These are phyloP conservation scores for Paraplagusia blochii DNA, from an alignment of 2,113 vertebrate species.

Conservation along the genomic window DNA sequence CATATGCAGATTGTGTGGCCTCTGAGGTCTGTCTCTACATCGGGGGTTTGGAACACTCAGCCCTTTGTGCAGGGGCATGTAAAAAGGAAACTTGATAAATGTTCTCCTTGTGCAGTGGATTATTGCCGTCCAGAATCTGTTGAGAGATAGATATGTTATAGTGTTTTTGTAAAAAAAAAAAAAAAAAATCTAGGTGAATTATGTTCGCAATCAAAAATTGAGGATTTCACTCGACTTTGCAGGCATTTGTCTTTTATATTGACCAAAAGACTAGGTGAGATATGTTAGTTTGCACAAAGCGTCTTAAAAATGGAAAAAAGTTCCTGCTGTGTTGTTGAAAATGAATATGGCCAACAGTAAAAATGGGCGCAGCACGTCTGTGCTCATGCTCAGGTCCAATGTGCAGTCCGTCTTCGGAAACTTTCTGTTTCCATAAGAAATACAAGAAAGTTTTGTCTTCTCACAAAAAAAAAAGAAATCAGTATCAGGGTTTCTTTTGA, in stretches of 20 bases:
- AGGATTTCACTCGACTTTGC: conserved; percentile 9
- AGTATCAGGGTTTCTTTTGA: conserved; percentile 33
- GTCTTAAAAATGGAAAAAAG: conserved; percentile 4
- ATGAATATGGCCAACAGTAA: not conserved
- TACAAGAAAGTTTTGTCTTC: conserved; percentile 29
- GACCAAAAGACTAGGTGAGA: conserved; percentile 7
- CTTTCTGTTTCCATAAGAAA: conserved; percentile 27
- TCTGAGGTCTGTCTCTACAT: conserved; percentile 52
- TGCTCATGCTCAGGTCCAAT: too few species aligned
- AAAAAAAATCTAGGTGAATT: conserved; percentile 3
- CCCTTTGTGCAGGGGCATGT: conserved; percentile 57
- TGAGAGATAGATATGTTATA: conserved; percentile 51
- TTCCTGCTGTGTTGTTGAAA: not conserved
- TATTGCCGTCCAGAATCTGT: conserved; percentile 40
- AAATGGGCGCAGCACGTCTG: too few species aligned
- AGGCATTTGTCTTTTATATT: conserved; percentile 11
- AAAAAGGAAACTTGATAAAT: conserved; percentile 66
- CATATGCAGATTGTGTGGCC: conserved; percentile 57
- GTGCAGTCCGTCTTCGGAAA: conserved; percentile 21
- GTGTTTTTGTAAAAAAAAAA: conserved; percentile 27
- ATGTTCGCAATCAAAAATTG: conserved; percentile 18
- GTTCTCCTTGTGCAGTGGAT: conserved; percentile 48
- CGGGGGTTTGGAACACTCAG: conserved; percentile 50
- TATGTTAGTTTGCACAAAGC: not conserved
- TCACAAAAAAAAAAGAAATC: conserved; percentile 24